phyloP scores from a whole-genome alignment of 2,888 invertebrate species.

The Drosophila demipolita region DNA sequence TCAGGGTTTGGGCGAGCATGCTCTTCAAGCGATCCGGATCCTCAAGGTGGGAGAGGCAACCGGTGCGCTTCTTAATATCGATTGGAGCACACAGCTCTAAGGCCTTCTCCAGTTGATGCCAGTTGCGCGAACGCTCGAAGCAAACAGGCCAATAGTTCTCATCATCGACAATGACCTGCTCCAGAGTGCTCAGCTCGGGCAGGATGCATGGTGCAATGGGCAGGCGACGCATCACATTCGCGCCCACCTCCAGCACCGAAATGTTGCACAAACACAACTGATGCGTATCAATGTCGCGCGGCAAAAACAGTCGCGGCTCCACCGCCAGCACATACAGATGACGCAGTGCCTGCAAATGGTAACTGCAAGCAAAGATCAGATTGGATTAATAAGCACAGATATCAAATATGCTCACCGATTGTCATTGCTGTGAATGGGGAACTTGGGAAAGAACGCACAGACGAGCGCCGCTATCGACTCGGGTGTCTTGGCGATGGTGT shows the following conservation, averaged over 20 bases:
- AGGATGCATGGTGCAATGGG: constrained; percentile 93
- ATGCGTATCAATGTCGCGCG: constrained; percentile 92
- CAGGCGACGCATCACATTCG: constrained; percentile 85
- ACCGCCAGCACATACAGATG: constrained; percentile 98
- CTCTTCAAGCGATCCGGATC: constrained; percentile 93
- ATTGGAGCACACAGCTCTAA: constrained; percentile 89
- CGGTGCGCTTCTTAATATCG: constrained; percentile 95
- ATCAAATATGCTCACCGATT: constrained; percentile 89
- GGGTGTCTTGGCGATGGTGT: constrained; percentile 92
- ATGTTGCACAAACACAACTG: constrained; percentile 93
- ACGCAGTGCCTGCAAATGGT: constrained; percentile 98
- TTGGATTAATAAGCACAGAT: not conserved
- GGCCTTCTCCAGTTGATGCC: constrained; percentile 91
- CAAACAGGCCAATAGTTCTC: constrained; percentile 95
- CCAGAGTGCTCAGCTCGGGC: constrained; percentile 91
- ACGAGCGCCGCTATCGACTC: constrained; percentile 95
- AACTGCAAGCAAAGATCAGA: constrained; percentile 86
- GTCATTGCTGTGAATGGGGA: constrained; percentile 97
- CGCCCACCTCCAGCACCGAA: constrained; percentile 86
- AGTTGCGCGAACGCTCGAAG: constrained; percentile 93
- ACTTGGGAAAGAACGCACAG: constrained; percentile 98
- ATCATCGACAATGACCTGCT: constrained; percentile 92
- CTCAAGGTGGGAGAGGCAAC: constrained; percentile 93
- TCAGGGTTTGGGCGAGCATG: constrained; percentile 91
- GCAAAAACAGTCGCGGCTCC: constrained; percentile 94